phyloP scores from a whole-genome alignment of 2,797 vertebrate species.

The Dromococcyx pavoninus region DNA sequence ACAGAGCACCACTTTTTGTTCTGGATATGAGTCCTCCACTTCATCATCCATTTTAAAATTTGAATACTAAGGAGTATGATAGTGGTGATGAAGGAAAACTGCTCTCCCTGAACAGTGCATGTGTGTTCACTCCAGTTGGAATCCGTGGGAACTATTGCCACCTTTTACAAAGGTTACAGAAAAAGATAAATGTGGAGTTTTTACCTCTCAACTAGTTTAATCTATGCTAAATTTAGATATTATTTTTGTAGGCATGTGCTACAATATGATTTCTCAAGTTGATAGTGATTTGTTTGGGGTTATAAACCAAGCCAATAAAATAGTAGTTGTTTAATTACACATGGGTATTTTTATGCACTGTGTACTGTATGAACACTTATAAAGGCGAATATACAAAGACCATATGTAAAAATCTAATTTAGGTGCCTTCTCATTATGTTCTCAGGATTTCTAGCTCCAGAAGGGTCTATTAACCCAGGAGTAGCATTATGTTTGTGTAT shows the following conservation, averaged over 20 bases:
- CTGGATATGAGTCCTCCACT: not conserved
- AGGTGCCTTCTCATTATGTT: not conserved
- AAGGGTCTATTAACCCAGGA: not conserved
- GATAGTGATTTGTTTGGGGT: not conserved
- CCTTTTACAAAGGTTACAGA: not conserved
- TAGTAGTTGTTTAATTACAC: not conserved
- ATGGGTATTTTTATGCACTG: not conserved
- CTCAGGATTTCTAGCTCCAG: not conserved
- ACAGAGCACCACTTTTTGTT: not conserved
- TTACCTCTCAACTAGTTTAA: not conserved
- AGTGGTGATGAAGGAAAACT: not conserved
- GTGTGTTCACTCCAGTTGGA: not conserved
- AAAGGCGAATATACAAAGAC: not conserved
- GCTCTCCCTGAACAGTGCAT: fast-evolving
- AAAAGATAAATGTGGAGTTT: not conserved
- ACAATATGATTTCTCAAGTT: not conserved
- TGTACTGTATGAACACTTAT: not conserved
- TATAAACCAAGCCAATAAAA: not conserved
- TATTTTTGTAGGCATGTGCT: not conserved
- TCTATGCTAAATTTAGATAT: not conserved
- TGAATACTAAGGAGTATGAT: not conserved
- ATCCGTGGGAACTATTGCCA: not conserved
- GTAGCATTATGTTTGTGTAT: not conserved
- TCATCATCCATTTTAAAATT: not conserved
- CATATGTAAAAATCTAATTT: not conserved